These are phyloP conservation scores for Nibea albiflora DNA, from an alignment of 2,113 vertebrate species.

Conservation along the genomic window DNA sequence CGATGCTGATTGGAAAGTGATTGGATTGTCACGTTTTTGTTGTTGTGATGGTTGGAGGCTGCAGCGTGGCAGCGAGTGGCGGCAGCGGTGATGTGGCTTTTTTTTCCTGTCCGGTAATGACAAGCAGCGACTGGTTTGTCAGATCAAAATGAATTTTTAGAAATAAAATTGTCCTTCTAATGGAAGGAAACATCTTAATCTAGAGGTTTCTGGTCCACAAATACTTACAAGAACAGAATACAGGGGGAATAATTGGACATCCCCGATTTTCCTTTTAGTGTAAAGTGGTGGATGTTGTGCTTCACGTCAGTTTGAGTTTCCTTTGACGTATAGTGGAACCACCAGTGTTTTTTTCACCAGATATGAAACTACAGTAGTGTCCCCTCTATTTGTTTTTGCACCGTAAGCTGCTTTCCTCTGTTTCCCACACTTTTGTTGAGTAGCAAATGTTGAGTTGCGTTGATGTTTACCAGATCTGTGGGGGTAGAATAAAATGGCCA, in stretches of 20 bases:
- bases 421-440: constrained; percentile 34
- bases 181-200: neutral
- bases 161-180: neutral
- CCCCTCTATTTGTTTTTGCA: constrained; percentile 57
- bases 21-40: neutral
- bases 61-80: neutral
- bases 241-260: neutral
- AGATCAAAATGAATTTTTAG: constrained; percentile 20
- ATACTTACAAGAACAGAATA: constrained; percentile 15
- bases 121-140: neutral
- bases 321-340: constrained; percentile 32
- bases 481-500: constrained; percentile 35
- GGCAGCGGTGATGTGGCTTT: neutral
- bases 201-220: neutral
- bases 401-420: constrained; percentile 32
- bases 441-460: constrained; percentile 15
- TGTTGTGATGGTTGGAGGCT: neutral
- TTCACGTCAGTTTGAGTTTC: constrained; percentile 43
- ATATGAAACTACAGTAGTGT: constrained; percentile 32
- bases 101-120: neutral
- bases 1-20: neutral
- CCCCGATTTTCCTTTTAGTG: neutral
- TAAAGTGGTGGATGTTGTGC: constrained; percentile 1
- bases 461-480: constrained; percentile 20
- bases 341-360: constrained; percentile 48